Base-by-base conservation (phyloP, 2,888 invertebrate species). In the Mesopsocus fuscifrons region DNA sequence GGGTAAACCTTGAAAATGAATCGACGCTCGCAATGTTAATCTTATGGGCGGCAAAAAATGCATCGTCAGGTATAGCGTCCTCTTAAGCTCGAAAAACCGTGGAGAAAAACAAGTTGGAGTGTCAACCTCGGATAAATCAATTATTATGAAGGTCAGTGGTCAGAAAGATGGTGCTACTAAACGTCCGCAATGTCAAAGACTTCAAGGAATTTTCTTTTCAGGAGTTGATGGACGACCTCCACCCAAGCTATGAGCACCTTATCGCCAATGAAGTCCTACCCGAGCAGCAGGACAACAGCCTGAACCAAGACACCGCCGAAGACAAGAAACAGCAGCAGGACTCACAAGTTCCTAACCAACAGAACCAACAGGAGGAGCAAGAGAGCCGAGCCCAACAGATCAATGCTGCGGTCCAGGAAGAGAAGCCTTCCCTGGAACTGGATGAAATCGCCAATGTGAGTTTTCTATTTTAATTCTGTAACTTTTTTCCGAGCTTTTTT, bases 361-460 rank as follows among this genome's bases (percentile, higher is more conserved):
- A 54, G 45, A 63, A 64, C 13, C 68, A 70, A 51, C 61, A 64
- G 44, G 66, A 67, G 9, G 71, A 67, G 54, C 46, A 50, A 13
- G 55, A 55, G 15, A 9, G 8, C 26, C 11, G 8, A 6, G 53
- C 52, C 26, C 54, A 55, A 4, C 51, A 49, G 18, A 34, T 41
- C 41, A 9, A 43, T 34, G 13, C 38, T 47, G 63, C 67, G 50
- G 63, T 66, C 48, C 59, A 62, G 21, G 64, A 75, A 61, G 57
- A 71, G 50, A 63, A 66, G 48, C 59, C 62, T 22, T 84, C 84
- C 46, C 68, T 87, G 56, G 81, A 84, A 62, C 71, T 85, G 47
- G 83, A 84, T 53, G 83, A 85, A 48, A 66, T 85, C 46, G 81
- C 83, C 21, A 79, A 80, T 33, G 80, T 74, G 69, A 74, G 58